Conservation (phyloP, 2,797 vertebrate genomes). For the Gambelia wislizenii region DNA sequence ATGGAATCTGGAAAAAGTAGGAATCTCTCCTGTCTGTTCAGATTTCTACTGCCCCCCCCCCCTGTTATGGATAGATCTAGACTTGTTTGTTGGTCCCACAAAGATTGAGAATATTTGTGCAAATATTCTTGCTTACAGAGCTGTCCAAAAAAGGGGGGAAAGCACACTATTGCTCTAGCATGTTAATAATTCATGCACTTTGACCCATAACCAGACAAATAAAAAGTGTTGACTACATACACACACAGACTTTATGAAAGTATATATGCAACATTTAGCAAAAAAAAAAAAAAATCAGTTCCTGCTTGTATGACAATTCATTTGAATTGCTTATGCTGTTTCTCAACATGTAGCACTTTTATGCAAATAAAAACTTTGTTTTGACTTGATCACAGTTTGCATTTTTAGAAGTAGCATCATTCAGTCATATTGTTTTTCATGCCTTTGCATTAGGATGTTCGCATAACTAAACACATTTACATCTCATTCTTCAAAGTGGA, state of each 20-base stretch:
- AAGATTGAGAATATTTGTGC: not conserved
- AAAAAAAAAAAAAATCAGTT: constrained; percentile 43
- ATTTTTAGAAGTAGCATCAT: constrained; percentile 46
- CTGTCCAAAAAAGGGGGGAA: not conserved
- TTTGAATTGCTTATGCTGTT: constrained; percentile 57
- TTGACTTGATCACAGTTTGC: constrained; percentile 52
- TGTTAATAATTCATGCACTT: not conserved
- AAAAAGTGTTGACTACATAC: not conserved
- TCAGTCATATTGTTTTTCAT: constrained; percentile 63
- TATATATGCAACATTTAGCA: constrained; percentile 39
- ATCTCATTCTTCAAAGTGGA: not conserved
- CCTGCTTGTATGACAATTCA: constrained; percentile 56
- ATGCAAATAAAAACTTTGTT: constrained; percentile 66
- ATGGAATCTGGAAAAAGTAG: not conserved
- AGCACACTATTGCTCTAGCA: not conserved
- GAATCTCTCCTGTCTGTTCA: not conserved
- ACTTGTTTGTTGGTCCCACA: not conserved
- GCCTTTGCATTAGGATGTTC: constrained; percentile 59
- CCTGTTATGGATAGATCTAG: not conserved
- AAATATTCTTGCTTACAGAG: not conserved
- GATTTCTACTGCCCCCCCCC: not conserved
- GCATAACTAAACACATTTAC: constrained; percentile 52
- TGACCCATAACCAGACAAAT: not conserved
- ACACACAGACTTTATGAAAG: not conserved
- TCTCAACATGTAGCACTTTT: constrained; percentile 57